phyloP scores from a whole-genome alignment of 2,888 invertebrate genomes.

The Anthrax anthrax region DNA sequence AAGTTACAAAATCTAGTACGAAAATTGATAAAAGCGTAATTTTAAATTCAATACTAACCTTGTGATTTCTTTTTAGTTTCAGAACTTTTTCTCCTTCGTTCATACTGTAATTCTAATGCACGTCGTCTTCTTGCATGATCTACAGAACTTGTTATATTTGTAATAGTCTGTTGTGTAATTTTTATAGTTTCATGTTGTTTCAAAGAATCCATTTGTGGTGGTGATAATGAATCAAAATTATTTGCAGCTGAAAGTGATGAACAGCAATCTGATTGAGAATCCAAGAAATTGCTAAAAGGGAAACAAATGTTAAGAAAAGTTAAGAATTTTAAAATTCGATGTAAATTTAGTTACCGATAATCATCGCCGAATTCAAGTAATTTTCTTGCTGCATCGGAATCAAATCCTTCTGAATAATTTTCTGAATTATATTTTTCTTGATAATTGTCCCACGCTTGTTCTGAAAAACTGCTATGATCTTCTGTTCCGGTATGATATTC shows the following conservation, averaged over 20 bases:
- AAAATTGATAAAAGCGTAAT: too few species aligned
- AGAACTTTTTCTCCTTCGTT: slow-evolving; percentile 29
- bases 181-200: slow-evolving; percentile 24
- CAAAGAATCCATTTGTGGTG: slow-evolving; percentile 35
- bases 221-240: slow-evolving; percentile 35
- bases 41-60: slow-evolving; percentile 17
- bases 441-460: slow-evolving; percentile 92
- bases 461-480: slow-evolving; percentile 70
- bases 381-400: slow-evolving; percentile 70
- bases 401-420: slow-evolving; percentile 73
- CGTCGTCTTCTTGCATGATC: slow-evolving; percentile 33
- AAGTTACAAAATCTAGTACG: too few species aligned
- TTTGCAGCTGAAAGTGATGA: slow-evolving; percentile 58
- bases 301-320: background rate
- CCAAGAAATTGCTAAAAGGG: slow-evolving; percentile 51
- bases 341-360: slow-evolving; percentile 41
- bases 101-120: slow-evolving; percentile 31
- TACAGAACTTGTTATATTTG: slow-evolving; percentile 24
- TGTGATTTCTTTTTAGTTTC: slow-evolving; percentile 32
- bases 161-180: slow-evolving; percentile 29
- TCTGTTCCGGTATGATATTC: slow-evolving; percentile 51
- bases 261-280: slow-evolving; percentile 81
- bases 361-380: slow-evolving; percentile 80
- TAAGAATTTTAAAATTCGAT: background rate
- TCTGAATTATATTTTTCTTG: slow-evolving; percentile 90